Base-by-base conservation (phyloP, 2,888 invertebrate genomes). In the Lathronympha strigana region DNA sequence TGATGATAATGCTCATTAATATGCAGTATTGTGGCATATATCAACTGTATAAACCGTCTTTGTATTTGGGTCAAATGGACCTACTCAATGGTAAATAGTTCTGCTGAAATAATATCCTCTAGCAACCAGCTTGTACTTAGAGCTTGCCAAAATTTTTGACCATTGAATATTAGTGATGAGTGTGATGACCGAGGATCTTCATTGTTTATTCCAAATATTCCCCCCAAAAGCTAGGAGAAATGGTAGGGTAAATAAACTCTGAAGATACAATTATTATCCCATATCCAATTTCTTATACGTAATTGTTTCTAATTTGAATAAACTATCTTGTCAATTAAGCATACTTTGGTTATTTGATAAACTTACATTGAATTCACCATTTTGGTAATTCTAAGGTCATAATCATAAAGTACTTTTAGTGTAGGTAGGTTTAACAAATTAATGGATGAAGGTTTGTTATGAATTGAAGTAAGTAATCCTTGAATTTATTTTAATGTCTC, bases 271-370 rank as follows among this genome's bases (percentile, higher is more conserved):
- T 17, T 17, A 40, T 40, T 6, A 40, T 2, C 40, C 40, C 33
- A n/a, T 38, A 11, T 6, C 21, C n/a, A n/a, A n/a, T 43, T 43
- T 3, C 19, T 43, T 21, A 19, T 38, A 38, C 38, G 15, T 71
- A 67, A 67, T 72, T 67, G 74, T 67, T 72, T 74, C 71, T 61
- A 70, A 71, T 67, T 71, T 68, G 71, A 68, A 69, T 72, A 73
- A 72, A 71, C 55, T 71, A 72, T 75, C 70, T 77, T 72, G 80
- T 79, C 78, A 81, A 78, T 81, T 81, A 78, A 73, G 15, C 77
- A 47, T 47, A 23, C 21, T 64, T 73, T 71, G 67, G 58, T 69
- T 64, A 43, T 69, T 72, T 73, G 67, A 63, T n/a, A 69, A 75
- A 50, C 19, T 23, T 31, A 55, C 28, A 51, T 25, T 47, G 36